A percentile compares a stretch with the other conserved stretches of the same genome.
Conservation (phyloP, 2,888 invertebrate species). For the Drosophila borealis region DNA sequence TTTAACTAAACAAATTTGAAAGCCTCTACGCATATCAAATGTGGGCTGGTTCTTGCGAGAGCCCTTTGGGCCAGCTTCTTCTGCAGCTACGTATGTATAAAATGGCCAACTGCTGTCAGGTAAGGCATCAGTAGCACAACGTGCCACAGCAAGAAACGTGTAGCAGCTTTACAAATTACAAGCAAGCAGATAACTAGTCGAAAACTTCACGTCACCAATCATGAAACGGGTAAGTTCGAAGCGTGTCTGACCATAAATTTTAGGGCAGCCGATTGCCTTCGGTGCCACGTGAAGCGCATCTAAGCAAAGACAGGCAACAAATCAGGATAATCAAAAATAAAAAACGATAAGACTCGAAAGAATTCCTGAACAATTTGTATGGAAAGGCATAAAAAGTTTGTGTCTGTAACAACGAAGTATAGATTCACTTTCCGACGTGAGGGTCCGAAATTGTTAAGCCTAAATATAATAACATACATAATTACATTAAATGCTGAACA, state of each 20-base stretch:
- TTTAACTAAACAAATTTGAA: constrained; percentile 80
- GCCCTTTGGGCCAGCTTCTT: constrained; percentile 36
- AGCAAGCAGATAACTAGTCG: constrained; percentile 57
- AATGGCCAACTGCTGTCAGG: constrained; percentile 41
- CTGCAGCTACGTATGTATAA: constrained; percentile 50
- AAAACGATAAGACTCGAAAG: constrained; percentile 50
- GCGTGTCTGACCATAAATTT: constrained; percentile 55
- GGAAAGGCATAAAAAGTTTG: not conserved
- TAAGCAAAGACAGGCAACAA: constrained; percentile 49
- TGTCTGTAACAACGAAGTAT: not conserved
- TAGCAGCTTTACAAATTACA: constrained; percentile 46
- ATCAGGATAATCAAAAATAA: constrained; percentile 55
- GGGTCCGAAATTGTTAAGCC: too few relatives aligned
- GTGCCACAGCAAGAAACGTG: constrained; percentile 44
- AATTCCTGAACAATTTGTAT: constrained; percentile 52
- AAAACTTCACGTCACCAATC: constrained; percentile 62
- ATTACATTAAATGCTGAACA: too few relatives aligned
- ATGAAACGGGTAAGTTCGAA: constrained; percentile 71
- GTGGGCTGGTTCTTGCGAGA: constrained; percentile 64
- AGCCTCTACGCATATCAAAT: constrained; percentile 71
- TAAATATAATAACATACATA: too few relatives aligned
- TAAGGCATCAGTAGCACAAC: constrained; percentile 60
- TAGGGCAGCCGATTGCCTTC: constrained; percentile 25
- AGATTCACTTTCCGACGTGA: constrained; percentile 2
- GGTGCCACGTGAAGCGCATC: constrained; percentile 49